Evolutionary conservation across 1,140 invertebrate genomes (phyloP).

Genomic region (Heliconius himera): DNA sequence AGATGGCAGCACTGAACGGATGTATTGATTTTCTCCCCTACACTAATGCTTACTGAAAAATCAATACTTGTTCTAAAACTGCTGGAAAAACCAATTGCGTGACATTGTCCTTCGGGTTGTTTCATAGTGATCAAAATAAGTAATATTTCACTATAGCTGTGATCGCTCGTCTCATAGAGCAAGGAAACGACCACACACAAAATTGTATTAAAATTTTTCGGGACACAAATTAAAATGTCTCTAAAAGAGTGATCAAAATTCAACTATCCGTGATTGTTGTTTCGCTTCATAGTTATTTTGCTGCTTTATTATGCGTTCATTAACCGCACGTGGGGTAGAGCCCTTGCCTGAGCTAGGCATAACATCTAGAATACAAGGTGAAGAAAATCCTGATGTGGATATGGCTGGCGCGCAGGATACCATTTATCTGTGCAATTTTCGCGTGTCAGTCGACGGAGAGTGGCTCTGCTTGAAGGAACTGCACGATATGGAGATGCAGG

Average conservation of each 20-base stretch:
- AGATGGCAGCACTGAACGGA: constrained; percentile 59
- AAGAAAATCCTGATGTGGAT: constrained; percentile 78
- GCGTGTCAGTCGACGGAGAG: constrained; percentile 97
- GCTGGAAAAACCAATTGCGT: constrained; percentile 62
- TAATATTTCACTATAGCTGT: constrained; percentile 13
- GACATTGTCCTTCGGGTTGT: constrained; percentile 45
- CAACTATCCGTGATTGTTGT: constrained; percentile 52
- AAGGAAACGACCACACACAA: neutral
- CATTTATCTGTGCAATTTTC: constrained; percentile 98
- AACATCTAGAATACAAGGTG: constrained; percentile 61
- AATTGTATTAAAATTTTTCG: neutral
- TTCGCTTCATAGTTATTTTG: constrained; percentile 78
- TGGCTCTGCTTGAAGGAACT: constrained; percentile 98
- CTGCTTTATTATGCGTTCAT: constrained; percentile 78
- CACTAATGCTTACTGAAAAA: constrained; percentile 51
- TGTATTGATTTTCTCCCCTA: constrained; percentile 72
- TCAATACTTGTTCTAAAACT: constrained; percentile 69
- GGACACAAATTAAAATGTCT: constrained; percentile 52
- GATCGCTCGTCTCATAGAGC: constrained; percentile 7
- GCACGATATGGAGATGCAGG: constrained; percentile 92
- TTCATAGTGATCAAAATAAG: constrained; percentile 40
- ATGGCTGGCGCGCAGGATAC: constrained; percentile 95
- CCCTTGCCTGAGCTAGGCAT: constrained; percentile 71
- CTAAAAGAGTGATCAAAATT: constrained; percentile 66
- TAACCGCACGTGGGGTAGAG: constrained; percentile 71